A percentile compares a stretch with the other conserved stretches of the same genome.
Evolutionary conservation across 2,888 invertebrate species (phyloP).

Genomic region (Theretra japonica): DNA sequence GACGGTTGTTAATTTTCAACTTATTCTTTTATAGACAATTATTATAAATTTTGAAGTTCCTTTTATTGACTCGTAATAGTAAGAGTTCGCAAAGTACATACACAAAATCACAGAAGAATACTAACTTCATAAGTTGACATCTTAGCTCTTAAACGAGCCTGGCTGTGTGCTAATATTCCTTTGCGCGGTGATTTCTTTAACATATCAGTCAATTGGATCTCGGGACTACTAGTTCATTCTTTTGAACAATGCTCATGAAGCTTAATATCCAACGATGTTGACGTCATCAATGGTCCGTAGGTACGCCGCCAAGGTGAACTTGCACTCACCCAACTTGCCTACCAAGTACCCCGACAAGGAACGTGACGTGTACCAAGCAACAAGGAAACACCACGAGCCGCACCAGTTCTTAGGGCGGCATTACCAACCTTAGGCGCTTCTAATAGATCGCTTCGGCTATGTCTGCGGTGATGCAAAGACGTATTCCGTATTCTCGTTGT

Average conservation of each 20-base stretch:
- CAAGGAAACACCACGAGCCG: conserved; percentile 85
- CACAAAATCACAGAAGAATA: too few relatives aligned
- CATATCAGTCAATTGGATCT: background rate
- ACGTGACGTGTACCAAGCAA: conserved; percentile 93
- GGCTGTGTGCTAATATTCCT: too few relatives aligned
- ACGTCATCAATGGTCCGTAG: conserved; percentile 59
- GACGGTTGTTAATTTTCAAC: too few relatives aligned
- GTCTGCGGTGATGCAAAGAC: conserved; percentile 12
- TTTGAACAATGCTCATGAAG: background rate
- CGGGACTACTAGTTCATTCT: background rate
- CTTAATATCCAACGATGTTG: background rate
- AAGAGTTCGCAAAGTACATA: too few relatives aligned
- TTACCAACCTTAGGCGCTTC: conserved; percentile 65
- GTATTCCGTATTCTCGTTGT: background rate
- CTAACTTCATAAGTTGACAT: too few relatives aligned
- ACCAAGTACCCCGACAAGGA: conserved; percentile 94
- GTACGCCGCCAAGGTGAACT: conserved; percentile 92
- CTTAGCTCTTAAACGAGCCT: too few relatives aligned
- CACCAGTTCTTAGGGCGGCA: conserved; percentile 70
- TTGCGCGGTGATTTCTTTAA: too few relatives aligned
- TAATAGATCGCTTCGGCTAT: background rate
- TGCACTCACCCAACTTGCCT: conserved; percentile 94
- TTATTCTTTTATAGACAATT: too few relatives aligned
- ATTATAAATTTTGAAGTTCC: too few relatives aligned
- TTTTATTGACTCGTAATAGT: too few relatives aligned